Conservation (phyloP, 2,113 vertebrate genomes). For the Ophthalmolycus amberensis region DNA sequence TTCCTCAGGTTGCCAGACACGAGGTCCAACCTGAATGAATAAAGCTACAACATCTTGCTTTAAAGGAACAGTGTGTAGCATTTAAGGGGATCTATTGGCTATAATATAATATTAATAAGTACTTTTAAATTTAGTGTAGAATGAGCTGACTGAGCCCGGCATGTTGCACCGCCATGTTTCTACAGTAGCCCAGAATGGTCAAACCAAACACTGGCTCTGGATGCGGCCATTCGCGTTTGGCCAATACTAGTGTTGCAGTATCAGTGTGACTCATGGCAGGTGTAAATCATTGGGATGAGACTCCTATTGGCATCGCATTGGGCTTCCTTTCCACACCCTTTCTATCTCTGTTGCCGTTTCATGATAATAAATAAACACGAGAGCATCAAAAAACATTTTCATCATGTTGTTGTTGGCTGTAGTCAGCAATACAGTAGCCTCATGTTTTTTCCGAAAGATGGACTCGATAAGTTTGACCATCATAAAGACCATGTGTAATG, state of each 20-base stretch:
- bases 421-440: background rate
- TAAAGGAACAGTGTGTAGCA: background rate
- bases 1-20: conserved; percentile 41
- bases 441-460: background rate
- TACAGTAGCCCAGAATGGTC: background rate
- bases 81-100: no score
- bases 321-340: background rate
- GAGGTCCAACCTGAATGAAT: conserved; percentile 34
- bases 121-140: background rate
- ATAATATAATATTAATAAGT: background rate
- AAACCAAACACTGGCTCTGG: background rate
- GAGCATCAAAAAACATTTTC: background rate
- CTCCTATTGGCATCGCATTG: background rate
- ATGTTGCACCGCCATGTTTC: background rate
- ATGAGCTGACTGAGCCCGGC: background rate
- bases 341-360: background rate
- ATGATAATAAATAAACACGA: background rate
- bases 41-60: conserved; percentile 6
- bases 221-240: background rate
- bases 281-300: conserved; percentile 24
- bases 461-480: background rate
- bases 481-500: background rate
- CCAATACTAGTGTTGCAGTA: background rate
- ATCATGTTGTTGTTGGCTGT: background rate
- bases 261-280: background rate